phyloP scores from a whole-genome alignment of 2,113 vertebrate genomes.

The Thalassarche chlororhynchos region DNA sequence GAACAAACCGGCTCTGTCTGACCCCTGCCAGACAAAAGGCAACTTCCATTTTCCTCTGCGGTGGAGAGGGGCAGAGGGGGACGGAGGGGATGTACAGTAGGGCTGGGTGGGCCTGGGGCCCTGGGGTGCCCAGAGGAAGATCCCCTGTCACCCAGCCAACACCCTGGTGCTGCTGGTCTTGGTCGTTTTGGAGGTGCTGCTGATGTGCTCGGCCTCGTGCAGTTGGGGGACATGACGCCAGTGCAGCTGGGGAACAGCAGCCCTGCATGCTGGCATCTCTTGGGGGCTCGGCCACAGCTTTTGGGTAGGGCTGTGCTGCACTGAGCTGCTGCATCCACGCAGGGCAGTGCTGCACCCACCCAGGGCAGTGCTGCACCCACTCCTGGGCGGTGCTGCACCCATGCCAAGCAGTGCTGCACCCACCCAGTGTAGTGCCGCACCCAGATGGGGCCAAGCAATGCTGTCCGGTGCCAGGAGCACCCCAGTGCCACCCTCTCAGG shows the following conservation, averaged over 20 bases:
- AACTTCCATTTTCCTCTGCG: conserved; percentile 61
- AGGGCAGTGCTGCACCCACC: background rate
- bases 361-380: background rate
- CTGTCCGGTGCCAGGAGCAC: background rate
- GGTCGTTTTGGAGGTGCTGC: background rate
- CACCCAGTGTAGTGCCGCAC: too few relatives aligned
- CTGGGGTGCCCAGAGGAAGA: accelerated
- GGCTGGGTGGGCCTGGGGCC: background rate
- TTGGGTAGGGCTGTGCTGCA: background rate
- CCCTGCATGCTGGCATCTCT: background rate
- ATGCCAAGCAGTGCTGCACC: background rate
- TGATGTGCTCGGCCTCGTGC: background rate
- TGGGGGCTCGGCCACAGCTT: background rate
- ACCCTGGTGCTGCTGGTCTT: background rate
- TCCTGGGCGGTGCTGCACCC: background rate
- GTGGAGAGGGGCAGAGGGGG: background rate
- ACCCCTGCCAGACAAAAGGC: conserved; percentile 81
- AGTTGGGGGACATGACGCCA: background rate
- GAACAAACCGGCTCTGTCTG: conserved; percentile 77
- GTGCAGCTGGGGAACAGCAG: background rate
- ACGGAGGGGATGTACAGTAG: background rate
- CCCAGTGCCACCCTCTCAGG: background rate
- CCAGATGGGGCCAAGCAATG: background rate
- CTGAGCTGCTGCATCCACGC: too few relatives aligned
- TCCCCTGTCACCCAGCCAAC: background rate